Base-by-base conservation (phyloP, 2,888 invertebrate genomes). In the Pyrocoelia pectoralis region DNA sequence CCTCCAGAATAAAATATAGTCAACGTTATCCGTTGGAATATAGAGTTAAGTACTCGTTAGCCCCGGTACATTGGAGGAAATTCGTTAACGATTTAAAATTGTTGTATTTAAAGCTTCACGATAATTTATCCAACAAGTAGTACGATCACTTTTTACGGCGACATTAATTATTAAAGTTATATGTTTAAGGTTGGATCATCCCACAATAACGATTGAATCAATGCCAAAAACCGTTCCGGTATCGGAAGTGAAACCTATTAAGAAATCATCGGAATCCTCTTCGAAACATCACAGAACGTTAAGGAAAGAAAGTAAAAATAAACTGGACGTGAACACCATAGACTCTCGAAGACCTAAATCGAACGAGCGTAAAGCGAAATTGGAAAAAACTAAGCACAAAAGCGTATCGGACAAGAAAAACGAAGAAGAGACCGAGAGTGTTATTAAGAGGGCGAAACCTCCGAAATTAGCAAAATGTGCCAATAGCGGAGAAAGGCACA, bases 1-100 rank as follows among this genome's bases (percentile, higher is more conserved):
- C 89, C 0, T 72, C 86, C 83, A 75, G 80, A 82, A 68, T 87
- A 79, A 72, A 83, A 82, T 73, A 79, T 79, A 71, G 81, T 80
- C 69, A 79, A 78, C 70, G 83, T 79, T 76, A 83, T 81, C 73
- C 79, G 72, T 63, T 77, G 72, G 70, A 84, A 76, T 66, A 77
- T 76, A 55, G 79, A 73, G 12, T 74, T 46, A 77, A 79, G 70
- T 75, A 80, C 71, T 74, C 79, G 14, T 64, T 75, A 70, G 68
- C 77, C 61, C 70, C 79, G 56, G 62, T 74, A 0, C 75, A 79
- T 63, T 80, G 80, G 79, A 74, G 68, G 14, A 72, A 73, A 54
- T 81, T 81, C 56, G 75, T 74, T 0, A 43, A 66, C 0, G 75
- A 73, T 14, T 43, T 80, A 2, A 77, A 76, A 64, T 70, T 75